Evolutionary conservation across 1,140 invertebrate species (phyloP).

Genomic region (Epicauta chinensis): DNA sequence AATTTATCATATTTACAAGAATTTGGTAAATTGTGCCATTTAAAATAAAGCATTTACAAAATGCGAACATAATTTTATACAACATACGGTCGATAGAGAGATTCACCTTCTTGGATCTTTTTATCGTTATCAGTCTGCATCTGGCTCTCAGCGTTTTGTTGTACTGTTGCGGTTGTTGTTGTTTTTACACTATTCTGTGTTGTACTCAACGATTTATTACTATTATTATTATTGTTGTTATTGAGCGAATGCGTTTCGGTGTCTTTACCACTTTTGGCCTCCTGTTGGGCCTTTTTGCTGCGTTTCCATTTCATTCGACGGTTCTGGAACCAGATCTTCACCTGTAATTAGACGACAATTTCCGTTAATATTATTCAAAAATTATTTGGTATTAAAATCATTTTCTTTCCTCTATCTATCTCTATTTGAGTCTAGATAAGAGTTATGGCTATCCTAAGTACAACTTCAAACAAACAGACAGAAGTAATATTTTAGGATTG

Average conservation of each 20-base stretch:
- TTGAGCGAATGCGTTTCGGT: no score
- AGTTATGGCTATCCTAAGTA: constrained; percentile 32
- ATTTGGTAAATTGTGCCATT: not conserved
- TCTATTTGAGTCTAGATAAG: constrained; percentile 20
- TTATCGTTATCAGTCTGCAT: constrained; percentile 8
- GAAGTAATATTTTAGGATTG: constrained; percentile 37
- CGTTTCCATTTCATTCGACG: constrained; percentile 94
- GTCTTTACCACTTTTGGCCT: constrained; percentile 47
- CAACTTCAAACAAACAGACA: constrained; percentile 37
- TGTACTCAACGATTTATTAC: constrained; percentile 11
- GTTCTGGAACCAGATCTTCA: constrained; percentile 97
- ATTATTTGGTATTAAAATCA: not conserved
- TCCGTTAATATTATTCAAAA: not conserved
- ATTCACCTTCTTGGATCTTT: constrained; percentile 34
- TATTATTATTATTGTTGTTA: no score
- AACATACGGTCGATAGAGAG: constrained; percentile 41
- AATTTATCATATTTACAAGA: constrained; percentile 15
- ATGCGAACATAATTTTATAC: constrained; percentile 35
- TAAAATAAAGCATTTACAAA: no score
- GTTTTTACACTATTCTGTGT: constrained; percentile 16
- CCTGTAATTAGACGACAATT: constrained; percentile 52
- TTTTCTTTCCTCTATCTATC: constrained; percentile 19
- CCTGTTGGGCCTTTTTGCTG: constrained; percentile 88
- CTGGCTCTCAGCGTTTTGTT: constrained; percentile 2
- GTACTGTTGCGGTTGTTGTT: constrained; percentile 3